phyloP scores from a whole-genome alignment of 1,140 invertebrate species.

The Dysdera silvatica region DNA sequence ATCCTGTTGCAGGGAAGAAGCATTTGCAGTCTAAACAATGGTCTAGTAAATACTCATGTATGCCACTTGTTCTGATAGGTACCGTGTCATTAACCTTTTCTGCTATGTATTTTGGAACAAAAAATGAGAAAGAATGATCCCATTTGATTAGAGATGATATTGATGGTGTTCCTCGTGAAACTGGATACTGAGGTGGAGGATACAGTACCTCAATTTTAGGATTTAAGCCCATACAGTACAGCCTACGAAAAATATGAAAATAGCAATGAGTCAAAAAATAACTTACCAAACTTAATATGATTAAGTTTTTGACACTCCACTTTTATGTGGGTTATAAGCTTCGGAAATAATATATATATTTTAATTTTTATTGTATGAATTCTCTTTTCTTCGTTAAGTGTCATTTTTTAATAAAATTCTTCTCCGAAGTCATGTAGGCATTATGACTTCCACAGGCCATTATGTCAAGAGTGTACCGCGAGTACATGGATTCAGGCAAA shows the following conservation, averaged over 20 bases:
- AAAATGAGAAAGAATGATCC: conserved; percentile 78
- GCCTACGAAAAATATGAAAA: conserved; percentile 39
- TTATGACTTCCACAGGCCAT: no score
- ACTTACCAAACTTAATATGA: no score
- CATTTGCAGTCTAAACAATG: conserved; percentile 89
- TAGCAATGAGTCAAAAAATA: no score
- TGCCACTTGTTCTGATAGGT: conserved; percentile 61
- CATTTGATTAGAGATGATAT: conserved; percentile 72
- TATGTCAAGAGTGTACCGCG: no score
- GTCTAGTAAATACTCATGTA: conserved; percentile 66
- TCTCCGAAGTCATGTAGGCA: no score
- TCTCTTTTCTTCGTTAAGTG: no score
- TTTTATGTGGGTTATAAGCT: no score
- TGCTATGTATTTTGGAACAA: conserved; percentile 57
- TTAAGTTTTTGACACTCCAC: no score
- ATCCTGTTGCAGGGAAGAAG: conserved; percentile 90
- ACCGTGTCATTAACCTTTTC: conserved; percentile 39
- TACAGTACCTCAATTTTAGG: conserved; percentile 66
- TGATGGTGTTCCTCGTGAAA: conserved; percentile 76
- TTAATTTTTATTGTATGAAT: no score
- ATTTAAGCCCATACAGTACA: conserved; percentile 70
- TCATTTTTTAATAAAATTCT: no score
- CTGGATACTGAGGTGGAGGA: conserved; percentile 66
- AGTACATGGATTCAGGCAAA: no score
- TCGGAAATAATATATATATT: no score